Conservation (phyloP, 2,797 vertebrate genomes). For the Brachyrhaphis roseni region DNA sequence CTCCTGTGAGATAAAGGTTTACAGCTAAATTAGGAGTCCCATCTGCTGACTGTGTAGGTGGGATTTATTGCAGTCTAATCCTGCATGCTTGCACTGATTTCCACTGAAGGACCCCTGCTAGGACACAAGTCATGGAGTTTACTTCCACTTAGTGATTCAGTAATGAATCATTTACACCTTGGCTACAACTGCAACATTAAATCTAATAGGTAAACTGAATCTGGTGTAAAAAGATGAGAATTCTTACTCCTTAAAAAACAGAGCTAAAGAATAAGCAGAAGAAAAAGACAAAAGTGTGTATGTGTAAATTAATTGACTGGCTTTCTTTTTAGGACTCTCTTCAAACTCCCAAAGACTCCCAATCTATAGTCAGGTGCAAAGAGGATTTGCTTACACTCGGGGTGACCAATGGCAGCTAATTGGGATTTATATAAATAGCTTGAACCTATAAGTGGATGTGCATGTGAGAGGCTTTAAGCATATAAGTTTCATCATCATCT, state of each 20-base stretch:
- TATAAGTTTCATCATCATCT: constrained; percentile 17
- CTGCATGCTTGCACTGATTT: constrained; percentile 65
- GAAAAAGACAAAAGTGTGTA: background rate
- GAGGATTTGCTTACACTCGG: constrained; percentile 45
- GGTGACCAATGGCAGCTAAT: constrained; percentile 56
- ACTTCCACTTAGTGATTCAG: constrained; percentile 43
- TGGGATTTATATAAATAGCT: constrained; percentile 70
- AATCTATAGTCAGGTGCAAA: constrained; percentile 60
- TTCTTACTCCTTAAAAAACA: background rate
- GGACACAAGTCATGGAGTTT: constrained; percentile 51
- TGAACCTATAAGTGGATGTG: constrained; percentile 48
- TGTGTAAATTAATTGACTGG: background rate
- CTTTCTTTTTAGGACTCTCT: constrained; percentile 24
- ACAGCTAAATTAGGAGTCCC: constrained; percentile 71
- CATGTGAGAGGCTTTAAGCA: constrained; percentile 26
- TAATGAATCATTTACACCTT: constrained; percentile 19
- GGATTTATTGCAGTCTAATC: constrained; percentile 73
- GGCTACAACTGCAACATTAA: background rate
- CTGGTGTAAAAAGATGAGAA: background rate
- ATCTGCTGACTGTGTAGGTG: constrained; percentile 65
- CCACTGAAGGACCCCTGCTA: constrained; percentile 52
- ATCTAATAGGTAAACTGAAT: background rate
- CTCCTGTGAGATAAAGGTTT: constrained; percentile 65
- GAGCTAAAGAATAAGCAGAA: background rate
- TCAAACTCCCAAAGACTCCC: constrained; percentile 49